These are phyloP conservation scores for Anas platyrhynchos DNA, from an alignment of 2,113 vertebrate genomes.

Conservation along the genomic window DNA sequence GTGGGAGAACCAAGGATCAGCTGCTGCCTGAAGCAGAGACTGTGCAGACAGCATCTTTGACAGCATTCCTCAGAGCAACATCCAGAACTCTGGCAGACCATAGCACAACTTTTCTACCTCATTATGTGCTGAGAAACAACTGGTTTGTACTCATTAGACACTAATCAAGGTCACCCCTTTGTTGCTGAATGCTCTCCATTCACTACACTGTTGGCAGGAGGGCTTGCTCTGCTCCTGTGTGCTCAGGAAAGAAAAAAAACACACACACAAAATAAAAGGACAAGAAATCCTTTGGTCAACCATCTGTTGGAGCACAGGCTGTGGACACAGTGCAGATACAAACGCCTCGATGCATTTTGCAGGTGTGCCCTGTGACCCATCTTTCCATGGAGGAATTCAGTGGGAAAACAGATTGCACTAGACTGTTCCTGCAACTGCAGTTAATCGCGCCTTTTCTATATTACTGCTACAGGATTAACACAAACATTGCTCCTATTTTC, in stretches of 20 bases:
- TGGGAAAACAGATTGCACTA: conserved; percentile 24
- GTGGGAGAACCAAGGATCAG: neutral
- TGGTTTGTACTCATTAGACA: conserved; percentile 32
- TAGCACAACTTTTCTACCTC: neutral
- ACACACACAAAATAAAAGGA: neutral
- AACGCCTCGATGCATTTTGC: conserved; percentile 24
- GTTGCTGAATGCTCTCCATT: conserved; percentile 22
- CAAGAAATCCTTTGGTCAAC: conserved; percentile 46
- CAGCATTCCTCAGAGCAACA: neutral
- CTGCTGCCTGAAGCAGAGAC: neutral
- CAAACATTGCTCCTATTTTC: conserved; percentile 43
- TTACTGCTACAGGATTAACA: conserved; percentile 54
- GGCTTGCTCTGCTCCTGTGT: conserved; percentile 47
- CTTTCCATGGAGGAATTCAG: conserved; percentile 37
- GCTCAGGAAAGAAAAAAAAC: neutral
- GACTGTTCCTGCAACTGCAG: conserved; percentile 31
- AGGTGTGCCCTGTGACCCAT: conserved; percentile 58
- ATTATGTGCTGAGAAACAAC: conserved; percentile 48
- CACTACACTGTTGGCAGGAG: neutral
- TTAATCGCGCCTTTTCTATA: conserved; percentile 12
- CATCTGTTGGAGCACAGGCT: conserved; percentile 55
- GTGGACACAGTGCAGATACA: neutral
- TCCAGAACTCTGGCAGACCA: neutral
- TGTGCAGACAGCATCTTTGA: neutral
- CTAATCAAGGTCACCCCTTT: conserved; percentile 58